phyloP scores from a whole-genome alignment of 2,888 invertebrate genomes.

The Nebria brevicollis region DNA sequence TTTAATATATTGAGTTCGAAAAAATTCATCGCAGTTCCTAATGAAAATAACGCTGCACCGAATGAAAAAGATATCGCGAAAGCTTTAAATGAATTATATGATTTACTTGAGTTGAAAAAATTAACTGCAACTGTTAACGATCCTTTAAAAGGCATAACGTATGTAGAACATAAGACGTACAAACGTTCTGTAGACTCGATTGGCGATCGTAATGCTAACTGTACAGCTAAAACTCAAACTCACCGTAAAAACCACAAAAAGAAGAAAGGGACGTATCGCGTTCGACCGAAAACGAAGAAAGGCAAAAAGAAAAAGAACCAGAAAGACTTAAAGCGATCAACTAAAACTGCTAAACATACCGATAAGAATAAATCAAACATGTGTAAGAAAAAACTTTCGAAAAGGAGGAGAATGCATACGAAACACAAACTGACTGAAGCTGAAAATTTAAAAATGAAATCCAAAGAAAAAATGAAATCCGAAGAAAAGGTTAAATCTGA shows the following conservation, averaged over 20 bases:
- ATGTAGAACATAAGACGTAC: background rate
- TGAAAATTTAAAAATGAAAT: no score
- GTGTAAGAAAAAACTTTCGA: background rate
- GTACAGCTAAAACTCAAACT: background rate
- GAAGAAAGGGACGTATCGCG: background rate
- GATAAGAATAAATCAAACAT: background rate
- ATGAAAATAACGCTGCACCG: background rate
- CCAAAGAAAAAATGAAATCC: no score
- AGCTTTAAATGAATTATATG: conserved; percentile 18
- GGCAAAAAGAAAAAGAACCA: background rate
- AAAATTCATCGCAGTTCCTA: background rate
- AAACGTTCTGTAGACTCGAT: background rate
- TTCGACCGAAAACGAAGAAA: background rate
- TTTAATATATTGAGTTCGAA: background rate
- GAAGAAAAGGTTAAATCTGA: no score
- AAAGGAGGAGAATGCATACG: background rate
- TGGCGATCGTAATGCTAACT: background rate
- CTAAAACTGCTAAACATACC: background rate
- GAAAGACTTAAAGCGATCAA: background rate
- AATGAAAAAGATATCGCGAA: background rate
- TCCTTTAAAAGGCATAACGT: background rate
- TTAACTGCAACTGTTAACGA: background rate
- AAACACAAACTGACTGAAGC: background rate
- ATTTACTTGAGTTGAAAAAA: conserved; percentile 7
- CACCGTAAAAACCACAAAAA: background rate